These are phyloP conservation scores for Ochropleura leucogaster DNA, from an alignment of 2,888 invertebrate genomes.

Conservation along the genomic window DNA sequence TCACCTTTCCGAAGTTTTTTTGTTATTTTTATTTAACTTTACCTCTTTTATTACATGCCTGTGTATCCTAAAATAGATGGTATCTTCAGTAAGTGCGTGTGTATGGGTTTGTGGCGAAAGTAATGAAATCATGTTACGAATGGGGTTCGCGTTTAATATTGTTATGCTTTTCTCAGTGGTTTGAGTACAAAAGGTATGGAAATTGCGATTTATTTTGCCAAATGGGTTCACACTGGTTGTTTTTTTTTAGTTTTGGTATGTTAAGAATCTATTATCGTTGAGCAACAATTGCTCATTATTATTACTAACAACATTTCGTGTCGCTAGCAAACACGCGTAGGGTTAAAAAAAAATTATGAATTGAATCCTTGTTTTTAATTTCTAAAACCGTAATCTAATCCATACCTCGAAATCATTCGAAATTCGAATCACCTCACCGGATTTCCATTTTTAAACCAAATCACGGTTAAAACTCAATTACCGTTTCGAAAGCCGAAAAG, in stretches of 20 bases:
- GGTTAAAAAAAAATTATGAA: no score
- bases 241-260: neutral
- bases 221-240: neutral
- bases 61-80: conserved; percentile 45
- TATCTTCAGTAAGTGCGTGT: conserved; percentile 30
- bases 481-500: conserved; percentile 56
- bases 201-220: conserved; percentile 17
- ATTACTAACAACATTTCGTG: neutral
- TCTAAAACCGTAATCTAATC: conserved; percentile 3
- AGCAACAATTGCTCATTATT: neutral
- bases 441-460: conserved; percentile 59
- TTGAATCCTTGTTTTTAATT: neutral
- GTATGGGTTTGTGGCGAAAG: conserved; percentile 22
- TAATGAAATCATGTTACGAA: conserved; percentile 50
- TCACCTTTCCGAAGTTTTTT: conserved; percentile 72
- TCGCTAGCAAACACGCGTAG: neutral
- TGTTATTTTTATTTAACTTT: conserved; percentile 77
- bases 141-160: conserved; percentile 22
- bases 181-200: conserved; percentile 1
- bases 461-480: conserved; percentile 67
- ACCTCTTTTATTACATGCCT: conserved; percentile 67
- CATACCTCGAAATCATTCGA: conserved; percentile 12
- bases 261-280: no score
- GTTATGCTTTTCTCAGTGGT: conserved; percentile 19
- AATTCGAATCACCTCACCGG: conserved; percentile 44